Evolutionary conservation across 2,888 invertebrate genomes (phyloP), one percentile per base, ranked within the genome.

Genomic region (Tanypteryx hageni): DNA sequence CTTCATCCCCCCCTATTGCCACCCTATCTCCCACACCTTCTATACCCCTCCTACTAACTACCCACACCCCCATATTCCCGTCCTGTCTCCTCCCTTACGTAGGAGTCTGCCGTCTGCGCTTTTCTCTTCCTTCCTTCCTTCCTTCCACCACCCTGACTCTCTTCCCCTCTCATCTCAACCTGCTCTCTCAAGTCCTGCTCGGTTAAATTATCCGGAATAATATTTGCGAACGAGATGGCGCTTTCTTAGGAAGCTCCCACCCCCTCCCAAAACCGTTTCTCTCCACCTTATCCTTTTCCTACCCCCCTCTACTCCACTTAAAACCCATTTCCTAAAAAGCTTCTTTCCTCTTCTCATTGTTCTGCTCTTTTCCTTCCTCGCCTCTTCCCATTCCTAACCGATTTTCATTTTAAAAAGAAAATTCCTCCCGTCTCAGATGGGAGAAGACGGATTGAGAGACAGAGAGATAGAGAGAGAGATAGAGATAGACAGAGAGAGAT

Each of bases 121-220:
- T 56, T 3, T 5, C 44, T 31, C 44, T 13, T 44, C 13, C 2
- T 2, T 4, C 11, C 27, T 9, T 13, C 14, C 11, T 11, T 56
- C 31, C 44, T 14, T 7, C 82, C 44, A 9, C 82, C 31, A 0
- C 44, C 44, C 27, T 10, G 2, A 7, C 81, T 13, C 27, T 22
- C 27, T 7, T 22, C 11, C 31, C 27, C 82, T 4, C 16, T 56
- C 82, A 56, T 82, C 82, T 82, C 44, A 82, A 82, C 31, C 82
- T 27, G 82, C 13, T 44, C 82, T 57, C 57, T 57, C 83, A 31
- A 16, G 16, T 76, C 76, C 59, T 4, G 57, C 10, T 57, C 68
- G 22, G 64, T 68, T 89, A 89, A 89, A 89, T 89, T 89, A 68
- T 89, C 89, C 89, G 89, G 68, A 89, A 89, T 89, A 89, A 89